Evolutionary conservation across 2,113 vertebrate species (phyloP), one percentile per base, ranked within the genome.

Genomic region (Istiophorus platypterus): DNA sequence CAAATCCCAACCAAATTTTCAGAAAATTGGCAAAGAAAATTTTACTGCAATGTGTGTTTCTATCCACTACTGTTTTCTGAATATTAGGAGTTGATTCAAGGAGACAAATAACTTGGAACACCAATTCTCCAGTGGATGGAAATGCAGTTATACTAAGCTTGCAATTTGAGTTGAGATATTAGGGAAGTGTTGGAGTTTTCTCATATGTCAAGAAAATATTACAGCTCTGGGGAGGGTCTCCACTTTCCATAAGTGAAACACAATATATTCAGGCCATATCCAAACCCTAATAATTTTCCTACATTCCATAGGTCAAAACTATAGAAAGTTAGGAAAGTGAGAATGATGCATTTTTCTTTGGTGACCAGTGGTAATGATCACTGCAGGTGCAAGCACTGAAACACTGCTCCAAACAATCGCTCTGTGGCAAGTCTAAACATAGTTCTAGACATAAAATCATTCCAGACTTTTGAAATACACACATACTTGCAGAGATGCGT

Each of bases 391-490:
- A 37, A 1, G 22, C 47, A 80, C 72, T 51, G 29, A 62, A 76
- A 24, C 62, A 29, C 29, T 81, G 22, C 14, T 27, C 49, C 34
- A 52, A 51, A 79, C 29, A 15, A 76, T 56, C 63, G 37, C 42
- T 66, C 34, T 37, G 14, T 29, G 5, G 14, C 20, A 13, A 39
- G 64, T 79, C 18, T 61, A 66, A 77, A 57, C 22, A 65, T 26
- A 6, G 39, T 22, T 2, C 66, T 76, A 15, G n/a, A 68, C 26
- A 27, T 15, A 22, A 73, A 80, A 76, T 61, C 63, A 45, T 12
- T 47, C 22, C 17, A 68, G 11, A 62, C 56, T 47, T 72, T 24
- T 81, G 20, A 78, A 73, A 77, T 1, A 34, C 13, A 61, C 22
- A 66, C 11, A 49, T 15, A 79, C 39, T 10, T 13, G 64, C 13